A percentile compares a stretch with the other conserved stretches of the same genome.
These are phyloP conservation scores for Catostylus mosaicus DNA, from an alignment of 30 jellyfish, hydroid and myxozoan species.

Conservation along the genomic window DNA sequence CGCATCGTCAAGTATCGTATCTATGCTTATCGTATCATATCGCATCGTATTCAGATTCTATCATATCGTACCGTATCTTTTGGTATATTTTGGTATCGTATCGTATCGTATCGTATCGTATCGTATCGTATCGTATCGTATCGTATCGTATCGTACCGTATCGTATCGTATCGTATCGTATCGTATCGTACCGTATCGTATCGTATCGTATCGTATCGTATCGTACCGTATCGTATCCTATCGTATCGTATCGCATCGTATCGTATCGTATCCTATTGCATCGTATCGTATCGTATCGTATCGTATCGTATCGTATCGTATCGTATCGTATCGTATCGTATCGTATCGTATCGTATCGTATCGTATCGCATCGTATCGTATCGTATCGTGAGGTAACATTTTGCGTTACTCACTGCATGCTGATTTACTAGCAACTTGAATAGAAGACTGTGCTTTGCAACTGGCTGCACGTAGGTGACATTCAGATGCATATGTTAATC, in stretches of 20 bases:
- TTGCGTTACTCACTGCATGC: slow-evolving; percentile 74
- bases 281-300: background rate
- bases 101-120: too few species aligned
- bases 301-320: background rate
- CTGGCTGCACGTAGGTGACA: slow-evolving; percentile 70
- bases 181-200: background rate
- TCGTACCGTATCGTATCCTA: background rate
- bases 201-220: background rate
- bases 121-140: background rate
- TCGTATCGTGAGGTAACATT: background rate
- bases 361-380: background rate
- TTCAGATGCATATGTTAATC: slow-evolving; percentile 68
- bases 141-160: background rate
- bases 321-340: background rate
- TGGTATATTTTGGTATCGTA: background rate
- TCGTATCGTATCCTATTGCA: background rate
- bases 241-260: background rate
- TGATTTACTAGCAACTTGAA: slow-evolving; percentile 26
- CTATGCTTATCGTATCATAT: background rate
- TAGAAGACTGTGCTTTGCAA: slow-evolving; percentile 35
- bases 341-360: background rate
- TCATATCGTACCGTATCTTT: background rate
- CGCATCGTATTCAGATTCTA: background rate
- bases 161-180: background rate
- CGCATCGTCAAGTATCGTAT: background rate